Conservation (phyloP, 2,113 vertebrate genomes). For the Meles meles region DNA sequence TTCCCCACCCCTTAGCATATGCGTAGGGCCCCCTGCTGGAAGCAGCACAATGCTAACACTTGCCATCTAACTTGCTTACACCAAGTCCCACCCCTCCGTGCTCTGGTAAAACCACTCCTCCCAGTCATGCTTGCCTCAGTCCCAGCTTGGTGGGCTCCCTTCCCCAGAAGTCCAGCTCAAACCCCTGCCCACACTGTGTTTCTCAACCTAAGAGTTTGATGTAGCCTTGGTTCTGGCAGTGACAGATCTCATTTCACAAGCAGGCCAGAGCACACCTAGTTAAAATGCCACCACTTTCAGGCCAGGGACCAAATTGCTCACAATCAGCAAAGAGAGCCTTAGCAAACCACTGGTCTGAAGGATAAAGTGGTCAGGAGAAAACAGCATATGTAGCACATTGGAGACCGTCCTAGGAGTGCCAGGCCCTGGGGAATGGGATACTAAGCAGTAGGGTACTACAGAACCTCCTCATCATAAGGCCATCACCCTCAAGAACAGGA, state of each 20-base stretch:
- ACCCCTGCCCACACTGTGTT: background rate
- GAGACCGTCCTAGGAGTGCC: background rate
- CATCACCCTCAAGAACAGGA: background rate
- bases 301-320: background rate
- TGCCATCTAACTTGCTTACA: background rate
- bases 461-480: background rate
- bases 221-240: background rate
- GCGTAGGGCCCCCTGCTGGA: background rate
- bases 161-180: background rate
- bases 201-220: background rate
- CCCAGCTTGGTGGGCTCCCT: background rate
- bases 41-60: background rate
- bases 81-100: background rate
- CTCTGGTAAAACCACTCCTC: background rate
- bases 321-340: background rate
- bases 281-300: background rate
- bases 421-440: background rate
- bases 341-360: background rate
- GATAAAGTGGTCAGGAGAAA: background rate
- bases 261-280: background rate
- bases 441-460: background rate
- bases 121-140: background rate
- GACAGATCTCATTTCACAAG: background rate
- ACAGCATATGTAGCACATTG: background rate
- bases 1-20: background rate